A percentile compares a stretch with the other conserved stretches of the same genome.
phyloP scores from a whole-genome alignment of 2,113 vertebrate genomes.

The Dicrurus megarhynchus region DNA sequence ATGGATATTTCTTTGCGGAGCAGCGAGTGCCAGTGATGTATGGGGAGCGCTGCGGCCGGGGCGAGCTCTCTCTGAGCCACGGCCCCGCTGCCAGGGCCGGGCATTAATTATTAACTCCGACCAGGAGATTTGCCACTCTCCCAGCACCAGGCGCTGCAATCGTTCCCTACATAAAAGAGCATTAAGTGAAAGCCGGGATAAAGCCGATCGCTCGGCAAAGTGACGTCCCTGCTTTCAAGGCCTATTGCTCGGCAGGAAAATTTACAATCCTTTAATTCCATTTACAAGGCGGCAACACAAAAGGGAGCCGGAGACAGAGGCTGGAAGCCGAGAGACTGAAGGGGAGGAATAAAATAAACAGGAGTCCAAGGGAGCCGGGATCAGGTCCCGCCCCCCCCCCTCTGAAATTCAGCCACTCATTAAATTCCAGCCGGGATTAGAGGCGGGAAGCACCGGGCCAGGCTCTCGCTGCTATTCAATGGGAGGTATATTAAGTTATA shows the following conservation, averaged over 20 bases:
- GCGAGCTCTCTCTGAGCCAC: neutral
- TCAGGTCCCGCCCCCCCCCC: neutral
- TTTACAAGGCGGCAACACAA: conserved; percentile 46
- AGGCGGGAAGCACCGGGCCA: neutral
- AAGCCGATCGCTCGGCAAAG: neutral
- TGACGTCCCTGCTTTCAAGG: neutral
- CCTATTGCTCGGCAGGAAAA: conserved; percentile 24
- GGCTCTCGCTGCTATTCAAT: conserved; percentile 19
- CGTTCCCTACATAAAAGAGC: conserved; percentile 8
- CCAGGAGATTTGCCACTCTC: conserved; percentile 4
- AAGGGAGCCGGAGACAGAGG: neutral
- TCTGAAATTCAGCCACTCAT: neutral
- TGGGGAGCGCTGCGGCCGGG: neutral
- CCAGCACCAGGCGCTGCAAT: neutral
- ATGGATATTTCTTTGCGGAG: neutral
- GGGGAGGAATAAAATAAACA: conserved; percentile 35
- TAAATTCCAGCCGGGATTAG: conserved; percentile 45
- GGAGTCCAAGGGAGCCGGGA: neutral
- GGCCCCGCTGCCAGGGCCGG: neutral
- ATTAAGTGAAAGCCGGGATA: neutral
- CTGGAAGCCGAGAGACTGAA: neutral
- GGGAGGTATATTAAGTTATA: conserved; percentile 36
- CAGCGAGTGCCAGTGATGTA: neutral
- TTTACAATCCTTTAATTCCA: conserved; percentile 58
- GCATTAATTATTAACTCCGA: conserved; percentile 46